phyloP scores from a whole-genome alignment of 2,113 vertebrate genomes.

The Charadrius vociferus region DNA sequence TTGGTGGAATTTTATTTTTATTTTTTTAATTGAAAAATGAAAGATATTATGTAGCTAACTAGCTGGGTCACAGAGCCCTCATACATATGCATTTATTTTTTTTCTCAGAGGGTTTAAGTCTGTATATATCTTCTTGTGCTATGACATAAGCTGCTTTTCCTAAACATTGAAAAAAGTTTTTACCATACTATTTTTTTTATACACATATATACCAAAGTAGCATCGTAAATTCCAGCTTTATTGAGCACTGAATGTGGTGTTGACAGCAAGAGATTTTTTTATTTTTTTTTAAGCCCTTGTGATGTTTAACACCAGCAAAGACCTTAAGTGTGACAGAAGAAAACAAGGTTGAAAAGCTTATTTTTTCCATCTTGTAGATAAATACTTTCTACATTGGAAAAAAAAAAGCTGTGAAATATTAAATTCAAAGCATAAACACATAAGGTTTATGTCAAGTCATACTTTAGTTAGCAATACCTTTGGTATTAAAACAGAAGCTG shows the following conservation, averaged over 20 bases:
- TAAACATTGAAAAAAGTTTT: background rate
- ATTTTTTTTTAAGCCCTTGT: background rate
- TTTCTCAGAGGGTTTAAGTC: background rate
- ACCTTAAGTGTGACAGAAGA: background rate
- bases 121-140: background rate
- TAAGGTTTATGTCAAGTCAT: background rate
- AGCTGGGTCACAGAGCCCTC: no score
- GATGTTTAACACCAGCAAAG: background rate
- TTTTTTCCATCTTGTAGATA: background rate
- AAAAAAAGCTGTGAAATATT: background rate
- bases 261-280: background rate
- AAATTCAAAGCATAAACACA: background rate
- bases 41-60: background rate
- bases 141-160: background rate
- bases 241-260: background rate
- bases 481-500: background rate
- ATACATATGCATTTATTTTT: background rate
- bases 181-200: background rate
- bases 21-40: background rate
- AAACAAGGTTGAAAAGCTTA: background rate
- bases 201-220: background rate
- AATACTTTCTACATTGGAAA: background rate
- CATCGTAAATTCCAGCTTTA: constrained; percentile 9
- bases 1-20: background rate
- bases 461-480: background rate